Evolutionary conservation across 2,113 vertebrate species (phyloP), one percentile per base, ranked within the genome.

Genomic region (Dunckerocampus dactyliophorus): DNA sequence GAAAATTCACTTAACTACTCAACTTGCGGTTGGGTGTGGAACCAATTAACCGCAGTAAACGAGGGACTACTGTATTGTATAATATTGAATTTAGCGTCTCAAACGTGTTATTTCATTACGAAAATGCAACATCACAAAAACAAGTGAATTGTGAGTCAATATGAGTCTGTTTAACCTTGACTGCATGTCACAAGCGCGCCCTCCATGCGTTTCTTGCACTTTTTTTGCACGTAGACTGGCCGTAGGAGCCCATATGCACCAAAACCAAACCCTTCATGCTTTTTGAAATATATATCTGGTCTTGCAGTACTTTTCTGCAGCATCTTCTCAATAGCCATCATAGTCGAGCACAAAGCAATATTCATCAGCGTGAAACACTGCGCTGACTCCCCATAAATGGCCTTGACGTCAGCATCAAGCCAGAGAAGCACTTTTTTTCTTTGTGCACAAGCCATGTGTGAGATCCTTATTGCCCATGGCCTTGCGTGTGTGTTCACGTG

Each of bases 361-460:
- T 90, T 86, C 65, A 81, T 79, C 78, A 79, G 58, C 74, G 74
- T 87, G 85, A 85, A 87, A 79, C 24, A 47, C 59, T 1, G 56
- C 14, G 2, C 67, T 77, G 55, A 61, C 57, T 47, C 72, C 81
- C 24, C 24, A 28, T 5, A 28, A 71, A 76, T 78, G 68, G 67
- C 82, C 77, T 78, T 82, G 82, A 81, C 75, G 43, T 82, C 76
- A 85, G 68, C 77, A 80, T 79, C 76, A 81, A 71, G 56, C 51
- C 64, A 62, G 63, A 80, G 76, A 81, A 82, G 45, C 53, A 69
- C 67, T 31, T 67, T 74, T 75, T 59, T 55, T 37, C n/a, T 64
- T 50, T 63, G 47, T 67, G 37, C 72, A 70, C 24, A 17, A 43
- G 47, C 52, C 69, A 62, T 61, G 15, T 53, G 56, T 20, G 52